These are phyloP conservation scores for Eucriotettix oculatus DNA, from an alignment of 2,888 invertebrate genomes.

Conservation along the genomic window DNA sequence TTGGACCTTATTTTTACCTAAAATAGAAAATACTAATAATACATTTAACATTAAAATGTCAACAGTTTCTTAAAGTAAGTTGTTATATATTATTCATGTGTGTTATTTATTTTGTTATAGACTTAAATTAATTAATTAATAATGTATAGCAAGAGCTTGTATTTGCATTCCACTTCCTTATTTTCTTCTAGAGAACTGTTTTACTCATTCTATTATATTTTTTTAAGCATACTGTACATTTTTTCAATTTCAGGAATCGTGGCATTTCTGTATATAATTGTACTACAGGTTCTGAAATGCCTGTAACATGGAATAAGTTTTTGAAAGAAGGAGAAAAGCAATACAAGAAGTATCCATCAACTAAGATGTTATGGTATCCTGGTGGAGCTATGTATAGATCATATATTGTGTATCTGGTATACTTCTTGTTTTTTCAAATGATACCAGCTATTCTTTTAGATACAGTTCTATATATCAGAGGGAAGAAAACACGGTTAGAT, in stretches of 20 bases:
- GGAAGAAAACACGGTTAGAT: slow-evolving; percentile 27
- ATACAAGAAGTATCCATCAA: slow-evolving; percentile 27
- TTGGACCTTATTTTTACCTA: too few species aligned
- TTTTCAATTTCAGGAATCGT: slow-evolving; percentile 1
- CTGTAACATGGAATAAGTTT: slow-evolving; percentile 36
- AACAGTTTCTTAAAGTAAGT: too few species aligned
- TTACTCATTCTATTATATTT: too few species aligned
- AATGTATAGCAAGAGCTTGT: too few species aligned
- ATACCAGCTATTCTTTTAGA: slow-evolving; percentile 37
- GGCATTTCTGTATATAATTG: slow-evolving; percentile 33
- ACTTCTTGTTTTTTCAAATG: slow-evolving; percentile 33
- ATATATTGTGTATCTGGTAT: slow-evolving; percentile 27
- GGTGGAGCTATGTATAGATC: slow-evolving; percentile 20
- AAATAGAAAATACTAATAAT: too few species aligned
- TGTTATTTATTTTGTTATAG: too few species aligned
- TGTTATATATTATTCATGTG: too few species aligned
- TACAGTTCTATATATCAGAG: slow-evolving; percentile 25
- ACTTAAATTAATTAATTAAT: too few species aligned
- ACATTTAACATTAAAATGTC: too few species aligned
- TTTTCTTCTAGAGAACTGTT: too few species aligned
- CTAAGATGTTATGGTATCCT: slow-evolving; percentile 29
- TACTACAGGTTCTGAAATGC: slow-evolving; percentile 35
- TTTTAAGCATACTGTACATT: too few species aligned
- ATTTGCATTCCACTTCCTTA: too few species aligned
- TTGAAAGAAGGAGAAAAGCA: slow-evolving; percentile 20